Evolutionary conservation across 1,140 invertebrate species (phyloP).

Genomic region (Neuroterus valhalla): DNA sequence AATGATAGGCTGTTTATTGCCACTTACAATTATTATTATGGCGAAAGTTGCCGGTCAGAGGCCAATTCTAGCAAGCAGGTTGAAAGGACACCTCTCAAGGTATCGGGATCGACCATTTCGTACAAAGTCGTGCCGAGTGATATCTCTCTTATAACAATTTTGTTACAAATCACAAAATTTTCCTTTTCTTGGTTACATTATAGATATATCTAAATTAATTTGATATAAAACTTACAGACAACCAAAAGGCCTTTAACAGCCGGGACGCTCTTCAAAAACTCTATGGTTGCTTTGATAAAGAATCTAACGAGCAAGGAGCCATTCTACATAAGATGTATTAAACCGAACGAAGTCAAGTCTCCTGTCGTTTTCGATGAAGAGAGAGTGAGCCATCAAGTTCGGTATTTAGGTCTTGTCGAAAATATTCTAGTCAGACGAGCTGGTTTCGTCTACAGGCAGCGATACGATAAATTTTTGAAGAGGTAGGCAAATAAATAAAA

Average conservation of each 20-base stretch:
- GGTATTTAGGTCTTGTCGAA: conserved; percentile 93
- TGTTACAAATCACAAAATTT: no score
- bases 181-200: no score
- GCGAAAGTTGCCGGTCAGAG: no score
- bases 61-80: no score
- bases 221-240: conserved; percentile 78
- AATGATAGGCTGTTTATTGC: no score
- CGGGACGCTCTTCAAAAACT: conserved; percentile 94
- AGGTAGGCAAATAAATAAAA: conserved; percentile 72
- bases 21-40: no score
- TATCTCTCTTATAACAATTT: no score
- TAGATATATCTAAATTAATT: conserved; percentile 35
- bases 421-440: conserved; percentile 95
- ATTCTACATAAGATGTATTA: conserved; percentile 97
- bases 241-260: conserved; percentile 95
- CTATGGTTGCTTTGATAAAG: conserved; percentile 92
- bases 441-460: conserved; percentile 93
- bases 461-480: conserved; percentile 91
- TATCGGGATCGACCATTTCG: no score
- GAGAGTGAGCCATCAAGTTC: conserved; percentile 91
- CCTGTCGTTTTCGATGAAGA: conserved; percentile 86
- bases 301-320: conserved; percentile 94
- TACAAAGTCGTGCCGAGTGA: no score
- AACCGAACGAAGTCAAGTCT: conserved; percentile 95
- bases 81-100: no score